Conservation (phyloP, 2,113 vertebrate genomes). For the Sisor rabdophorus region DNA sequence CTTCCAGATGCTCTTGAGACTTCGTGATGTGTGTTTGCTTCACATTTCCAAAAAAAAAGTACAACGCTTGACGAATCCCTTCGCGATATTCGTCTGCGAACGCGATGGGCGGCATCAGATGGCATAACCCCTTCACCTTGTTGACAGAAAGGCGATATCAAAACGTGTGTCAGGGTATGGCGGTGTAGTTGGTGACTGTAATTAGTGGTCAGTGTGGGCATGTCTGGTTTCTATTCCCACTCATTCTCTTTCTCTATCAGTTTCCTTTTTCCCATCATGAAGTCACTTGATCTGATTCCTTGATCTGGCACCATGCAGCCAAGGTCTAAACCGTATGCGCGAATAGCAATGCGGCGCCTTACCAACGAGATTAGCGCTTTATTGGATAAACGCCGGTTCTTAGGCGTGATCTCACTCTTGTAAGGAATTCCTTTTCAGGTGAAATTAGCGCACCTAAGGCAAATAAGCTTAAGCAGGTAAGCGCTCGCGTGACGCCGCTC, state of each 20-base stretch:
- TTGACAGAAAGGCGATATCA: slow-evolving; percentile 9
- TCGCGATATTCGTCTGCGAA: no score
- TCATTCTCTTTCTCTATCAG: slow-evolving; percentile 5
- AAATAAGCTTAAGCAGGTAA: slow-evolving; percentile 10
- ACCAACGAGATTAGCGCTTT: slow-evolving; percentile 3
- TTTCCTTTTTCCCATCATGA: slow-evolving; percentile 24
- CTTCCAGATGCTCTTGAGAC: no score
- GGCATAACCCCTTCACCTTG: neutral
- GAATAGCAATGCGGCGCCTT: neutral
- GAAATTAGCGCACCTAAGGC: slow-evolving; percentile 6
- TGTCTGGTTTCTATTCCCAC: neutral
- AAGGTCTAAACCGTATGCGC: slow-evolving; percentile 5
- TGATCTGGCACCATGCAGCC: slow-evolving; percentile 49
- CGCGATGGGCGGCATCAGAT: neutral
- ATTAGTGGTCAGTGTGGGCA: slow-evolving; percentile 13
- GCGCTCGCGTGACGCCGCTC: slow-evolving; percentile 27
- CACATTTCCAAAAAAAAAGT: neutral
- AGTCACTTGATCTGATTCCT: slow-evolving; percentile 34
- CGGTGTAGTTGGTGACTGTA: slow-evolving; percentile 7
- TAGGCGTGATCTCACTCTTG: neutral
- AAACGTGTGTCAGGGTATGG: neutral
- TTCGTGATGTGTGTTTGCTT: no score
- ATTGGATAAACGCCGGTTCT: neutral
- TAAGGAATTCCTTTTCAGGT: slow-evolving; percentile 9
- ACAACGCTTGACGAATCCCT: neutral